A percentile compares a stretch with the other conserved stretches of the same genome.
phyloP scores from a whole-genome alignment of 2,888 invertebrate species.

The Nasonovia ribisnigri region DNA sequence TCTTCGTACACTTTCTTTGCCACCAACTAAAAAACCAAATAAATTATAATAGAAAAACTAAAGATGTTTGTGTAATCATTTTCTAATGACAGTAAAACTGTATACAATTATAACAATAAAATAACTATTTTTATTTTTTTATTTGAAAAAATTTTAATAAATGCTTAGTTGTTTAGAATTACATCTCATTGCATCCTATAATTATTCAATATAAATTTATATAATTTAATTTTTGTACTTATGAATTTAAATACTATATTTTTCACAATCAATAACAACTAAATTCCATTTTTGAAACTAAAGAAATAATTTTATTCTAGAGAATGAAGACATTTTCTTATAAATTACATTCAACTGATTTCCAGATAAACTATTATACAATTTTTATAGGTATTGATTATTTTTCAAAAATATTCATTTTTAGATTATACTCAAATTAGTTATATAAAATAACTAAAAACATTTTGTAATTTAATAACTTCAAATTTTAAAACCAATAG shows the following conservation, averaged over 20 bases:
- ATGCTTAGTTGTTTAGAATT: not conserved
- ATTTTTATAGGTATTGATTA: not conserved
- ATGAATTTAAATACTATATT: too few species aligned
- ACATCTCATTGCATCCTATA: not conserved
- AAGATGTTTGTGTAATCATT: not conserved
- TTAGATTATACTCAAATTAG: not conserved
- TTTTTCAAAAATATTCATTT: not conserved
- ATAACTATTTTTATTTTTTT: too few species aligned
- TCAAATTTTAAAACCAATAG: not conserved
- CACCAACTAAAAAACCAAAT: constrained; percentile 69
- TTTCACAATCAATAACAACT: not conserved
- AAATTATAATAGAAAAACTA: not conserved
- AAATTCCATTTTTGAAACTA: not conserved
- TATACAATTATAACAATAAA: too few species aligned
- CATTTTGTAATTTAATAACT: not conserved
- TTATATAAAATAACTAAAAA: not conserved
- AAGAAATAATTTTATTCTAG: not conserved
- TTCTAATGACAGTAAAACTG: too few species aligned
- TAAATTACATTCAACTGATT: not conserved
- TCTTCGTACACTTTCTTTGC: constrained; percentile 69
- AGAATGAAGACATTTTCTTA: not conserved
- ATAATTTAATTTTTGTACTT: too few species aligned
- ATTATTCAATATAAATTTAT: not conserved
- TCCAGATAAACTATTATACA: not conserved
- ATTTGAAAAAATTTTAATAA: not conserved